These are phyloP conservation scores for Pseudomyrmex dendroicus DNA, from an alignment of 1,140 invertebrate species.

Conservation along the genomic window DNA sequence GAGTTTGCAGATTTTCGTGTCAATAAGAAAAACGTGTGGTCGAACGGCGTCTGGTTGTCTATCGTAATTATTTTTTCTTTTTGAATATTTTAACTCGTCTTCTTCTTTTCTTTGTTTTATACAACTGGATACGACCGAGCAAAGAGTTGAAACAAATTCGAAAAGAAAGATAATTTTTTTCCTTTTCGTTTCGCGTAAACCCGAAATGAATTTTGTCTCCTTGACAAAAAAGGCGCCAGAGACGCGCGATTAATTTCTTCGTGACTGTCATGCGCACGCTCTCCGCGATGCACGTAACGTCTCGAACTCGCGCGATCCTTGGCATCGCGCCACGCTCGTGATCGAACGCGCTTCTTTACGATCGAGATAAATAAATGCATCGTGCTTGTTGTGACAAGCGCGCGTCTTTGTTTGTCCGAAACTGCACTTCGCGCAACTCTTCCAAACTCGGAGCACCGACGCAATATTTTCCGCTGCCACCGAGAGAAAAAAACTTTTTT, in stretches of 20 bases:
- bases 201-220: too few species aligned
- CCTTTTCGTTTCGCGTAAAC: too few species aligned
- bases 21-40: background rate
- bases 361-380: constrained; percentile 61
- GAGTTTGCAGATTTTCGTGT: background rate
- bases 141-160: too few species aligned
- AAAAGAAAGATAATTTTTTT: too few species aligned
- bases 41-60: too few species aligned
- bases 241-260: too few species aligned
- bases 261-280: constrained; percentile 26
- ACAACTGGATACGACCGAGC: too few species aligned
- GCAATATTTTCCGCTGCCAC: constrained; percentile 30
- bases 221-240: too few species aligned
- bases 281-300: constrained; percentile 21
- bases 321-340: constrained; percentile 63
- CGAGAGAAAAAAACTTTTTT: too few species aligned
- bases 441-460: background rate
- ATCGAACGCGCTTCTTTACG: constrained; percentile 58
- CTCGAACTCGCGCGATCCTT: constrained; percentile 45
- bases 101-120: too few species aligned
- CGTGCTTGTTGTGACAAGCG: constrained; percentile 67
- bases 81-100: too few species aligned
- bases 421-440: constrained; percentile 58
- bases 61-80: too few species aligned
- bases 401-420: constrained; percentile 56